A percentile compares a stretch with the other conserved stretches of the same genome.
Conservation (phyloP, 1,140 invertebrate species). For the Meloidogyne chitwoodi region DNA sequence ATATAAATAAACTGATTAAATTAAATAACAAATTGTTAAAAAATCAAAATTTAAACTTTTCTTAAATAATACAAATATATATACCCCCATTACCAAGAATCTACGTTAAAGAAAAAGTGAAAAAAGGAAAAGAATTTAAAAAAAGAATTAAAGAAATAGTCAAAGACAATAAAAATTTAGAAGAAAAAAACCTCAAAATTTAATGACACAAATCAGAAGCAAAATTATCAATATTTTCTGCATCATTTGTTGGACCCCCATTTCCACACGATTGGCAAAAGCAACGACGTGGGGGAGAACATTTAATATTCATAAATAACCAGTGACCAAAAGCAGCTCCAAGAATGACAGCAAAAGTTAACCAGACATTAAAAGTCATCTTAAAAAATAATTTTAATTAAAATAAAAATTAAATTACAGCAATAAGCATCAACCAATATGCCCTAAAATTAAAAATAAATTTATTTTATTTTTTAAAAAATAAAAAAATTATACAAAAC, state of each 20-base stretch:
- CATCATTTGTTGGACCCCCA: neutral
- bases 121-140: neutral
- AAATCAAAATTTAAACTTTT: no score
- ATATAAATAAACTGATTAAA: no score
- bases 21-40: no score
- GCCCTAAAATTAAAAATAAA: conserved; percentile 11
- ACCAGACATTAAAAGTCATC: conserved; percentile 94
- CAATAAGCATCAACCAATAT: conserved; percentile 19
- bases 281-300: conserved; percentile 22
- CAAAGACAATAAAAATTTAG: neutral
- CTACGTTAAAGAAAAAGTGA: neutral
- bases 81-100: neutral
- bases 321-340: conserved; percentile 87
- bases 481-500: conserved; percentile 74
- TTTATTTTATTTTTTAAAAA: neutral
- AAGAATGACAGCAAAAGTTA: conserved; percentile 79
- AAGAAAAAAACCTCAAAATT: neutral
- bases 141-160: neutral
- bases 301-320: conserved; percentile 70
- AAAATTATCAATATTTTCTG: conserved; percentile 40
- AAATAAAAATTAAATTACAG: conserved; percentile 68
- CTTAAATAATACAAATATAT: no score
- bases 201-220: conserved; percentile 51
- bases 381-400: conserved; percentile 70
- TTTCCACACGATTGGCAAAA: conserved; percentile 6